A percentile compares a stretch with the other conserved stretches of the same genome.
Evolutionary conservation across 2,113 vertebrate genomes (phyloP).

Genomic region (Centropus unirufus): DNA sequence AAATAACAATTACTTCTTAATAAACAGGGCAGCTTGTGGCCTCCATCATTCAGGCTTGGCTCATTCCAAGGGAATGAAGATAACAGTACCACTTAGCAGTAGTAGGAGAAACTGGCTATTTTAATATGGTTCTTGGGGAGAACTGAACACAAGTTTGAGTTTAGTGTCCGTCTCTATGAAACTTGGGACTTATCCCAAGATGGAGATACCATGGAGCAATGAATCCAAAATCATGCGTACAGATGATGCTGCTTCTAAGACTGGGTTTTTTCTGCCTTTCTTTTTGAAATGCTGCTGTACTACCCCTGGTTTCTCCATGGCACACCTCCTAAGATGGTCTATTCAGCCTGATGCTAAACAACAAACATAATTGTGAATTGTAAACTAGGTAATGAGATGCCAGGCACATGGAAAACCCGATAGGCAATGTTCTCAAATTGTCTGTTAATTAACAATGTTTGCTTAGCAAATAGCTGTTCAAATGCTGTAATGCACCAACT

Average conservation of each 20-base stretch:
- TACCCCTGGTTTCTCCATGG: not conserved
- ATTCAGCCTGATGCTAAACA: not conserved
- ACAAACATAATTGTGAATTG: not conserved
- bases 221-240: not conserved
- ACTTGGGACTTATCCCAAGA: not conserved
- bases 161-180: not conserved
- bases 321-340: not conserved
- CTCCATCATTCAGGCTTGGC: not conserved
- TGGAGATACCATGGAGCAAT: not conserved
- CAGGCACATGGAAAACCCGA: not conserved
- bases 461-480: constrained; percentile 37
- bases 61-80: not conserved
- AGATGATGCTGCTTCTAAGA: not conserved
- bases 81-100: not conserved
- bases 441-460: constrained; percentile 16
- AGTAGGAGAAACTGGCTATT: not conserved
- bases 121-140: not conserved
- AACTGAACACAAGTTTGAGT: not conserved
- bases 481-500: not conserved
- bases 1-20: not conserved
- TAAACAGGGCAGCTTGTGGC: not conserved
- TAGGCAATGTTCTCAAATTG: not conserved
- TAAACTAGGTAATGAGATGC: not conserved
- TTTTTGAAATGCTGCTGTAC: not conserved
- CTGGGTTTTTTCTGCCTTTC: not conserved